A percentile compares a stretch with the other conserved stretches of the same genome.
Conservation (phyloP, 2,797 vertebrate species). For the Schizothorax lantsangensis region DNA sequence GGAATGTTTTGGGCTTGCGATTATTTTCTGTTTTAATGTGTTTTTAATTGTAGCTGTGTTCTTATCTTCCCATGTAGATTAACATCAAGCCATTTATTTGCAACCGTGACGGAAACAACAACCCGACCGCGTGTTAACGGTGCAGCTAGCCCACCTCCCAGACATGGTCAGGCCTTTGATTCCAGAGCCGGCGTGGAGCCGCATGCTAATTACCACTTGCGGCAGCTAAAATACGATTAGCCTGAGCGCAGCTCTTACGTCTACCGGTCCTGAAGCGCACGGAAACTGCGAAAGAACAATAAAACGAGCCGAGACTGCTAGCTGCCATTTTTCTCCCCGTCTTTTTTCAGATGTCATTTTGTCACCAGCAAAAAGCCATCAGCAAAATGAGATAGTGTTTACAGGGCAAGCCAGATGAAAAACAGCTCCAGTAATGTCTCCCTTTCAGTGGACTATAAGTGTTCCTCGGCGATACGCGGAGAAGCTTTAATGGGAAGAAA, state of each 20-base stretch:
- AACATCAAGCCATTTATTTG: constrained; percentile 59
- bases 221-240: constrained; percentile 56
- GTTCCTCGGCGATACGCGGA: constrained; percentile 69
- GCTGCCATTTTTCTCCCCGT: constrained; percentile 42
- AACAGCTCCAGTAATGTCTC: constrained; percentile 76
- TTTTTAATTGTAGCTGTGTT: constrained; percentile 61
- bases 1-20: constrained; percentile 53
- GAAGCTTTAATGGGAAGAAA: constrained; percentile 70
- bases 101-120: constrained; percentile 41
- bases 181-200: constrained; percentile 40
- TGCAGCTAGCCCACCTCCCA: constrained; percentile 55
- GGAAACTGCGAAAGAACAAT: constrained; percentile 58
- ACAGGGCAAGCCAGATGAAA: constrained; percentile 72
- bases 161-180: constrained; percentile 62
- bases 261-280: constrained; percentile 23
- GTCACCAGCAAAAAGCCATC: constrained; percentile 76
- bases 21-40: constrained; percentile 59
- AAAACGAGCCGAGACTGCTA: constrained; percentile 53
- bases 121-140: constrained; percentile 38
- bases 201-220: constrained; percentile 58
- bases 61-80: constrained; percentile 55
- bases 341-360: constrained; percentile 53
- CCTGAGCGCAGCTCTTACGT: constrained; percentile 24
- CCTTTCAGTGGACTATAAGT: constrained; percentile 64
- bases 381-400: constrained; percentile 79